Evolutionary conservation across 1,140 invertebrate species (phyloP).

Genomic region (Eriosoma lanigerum): DNA sequence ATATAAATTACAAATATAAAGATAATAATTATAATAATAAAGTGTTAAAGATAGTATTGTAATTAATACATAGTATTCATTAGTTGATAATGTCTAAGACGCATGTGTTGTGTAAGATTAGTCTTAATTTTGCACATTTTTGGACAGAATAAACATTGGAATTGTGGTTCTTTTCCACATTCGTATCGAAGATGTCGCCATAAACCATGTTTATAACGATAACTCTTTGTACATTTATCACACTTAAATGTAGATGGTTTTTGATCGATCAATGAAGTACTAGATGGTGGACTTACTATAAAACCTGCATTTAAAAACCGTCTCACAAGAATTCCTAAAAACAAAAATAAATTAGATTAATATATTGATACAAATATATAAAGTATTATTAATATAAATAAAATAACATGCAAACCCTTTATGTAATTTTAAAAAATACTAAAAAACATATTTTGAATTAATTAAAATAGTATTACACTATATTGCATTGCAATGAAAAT

Average conservation of each 20-base stretch:
- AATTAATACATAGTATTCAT: constrained; percentile 9
- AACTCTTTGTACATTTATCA: constrained; percentile 60
- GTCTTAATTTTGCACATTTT: constrained; percentile 64
- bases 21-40: too few relatives aligned
- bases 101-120: constrained; percentile 60
- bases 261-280: constrained; percentile 3
- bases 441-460: neutral
- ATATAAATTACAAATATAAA: too few relatives aligned
- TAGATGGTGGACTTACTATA: constrained; percentile 11
- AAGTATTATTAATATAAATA: neutral
- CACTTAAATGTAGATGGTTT: constrained; percentile 50
- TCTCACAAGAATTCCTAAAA: constrained; percentile 20
- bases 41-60: constrained; percentile 4
- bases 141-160: constrained; percentile 63
- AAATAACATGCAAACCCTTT: constrained; percentile 8
- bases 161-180: constrained; percentile 64
- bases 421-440: neutral
- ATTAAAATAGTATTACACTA: neutral
- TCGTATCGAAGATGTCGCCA: constrained; percentile 59
- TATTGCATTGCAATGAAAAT: neutral
- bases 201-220: constrained; percentile 62
- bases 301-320: constrained; percentile 14
- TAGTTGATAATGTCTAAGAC: constrained; percentile 56
- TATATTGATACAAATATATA: neutral
- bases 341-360: constrained; percentile 13